Evolutionary conservation across 1,140 invertebrate species (phyloP).

Genomic region (Drosophila neocordata): DNA sequence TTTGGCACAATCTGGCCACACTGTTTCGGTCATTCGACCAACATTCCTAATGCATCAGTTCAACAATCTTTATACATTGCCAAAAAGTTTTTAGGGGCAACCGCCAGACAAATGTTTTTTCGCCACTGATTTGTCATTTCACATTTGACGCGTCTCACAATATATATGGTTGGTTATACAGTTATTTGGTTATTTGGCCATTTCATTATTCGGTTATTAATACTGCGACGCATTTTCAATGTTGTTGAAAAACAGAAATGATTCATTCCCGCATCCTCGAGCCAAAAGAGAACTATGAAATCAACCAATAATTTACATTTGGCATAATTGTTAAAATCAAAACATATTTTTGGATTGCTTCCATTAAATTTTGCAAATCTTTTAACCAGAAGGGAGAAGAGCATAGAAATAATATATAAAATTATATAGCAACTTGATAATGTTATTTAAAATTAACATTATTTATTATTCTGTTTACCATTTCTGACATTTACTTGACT

Average conservation of each 20-base stretch:
- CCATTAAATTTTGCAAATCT: too few species aligned
- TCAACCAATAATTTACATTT: background rate
- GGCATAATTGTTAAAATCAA: background rate
- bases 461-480: too few species aligned
- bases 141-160: slow-evolving; percentile 27
- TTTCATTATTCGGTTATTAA: slow-evolving; percentile 31
- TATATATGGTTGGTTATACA: background rate
- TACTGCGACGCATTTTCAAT: slow-evolving; percentile 53
- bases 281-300: slow-evolving; percentile 5
- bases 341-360: too few species aligned
- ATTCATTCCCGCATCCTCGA: slow-evolving; percentile 22
- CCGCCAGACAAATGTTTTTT: slow-evolving; percentile 48
- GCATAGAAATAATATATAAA: too few species aligned
- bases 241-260: slow-evolving; percentile 41
- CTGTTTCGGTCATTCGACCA: background rate
- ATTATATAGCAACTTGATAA: too few species aligned
- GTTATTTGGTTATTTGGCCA: background rate
- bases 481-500: too few species aligned
- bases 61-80: background rate
- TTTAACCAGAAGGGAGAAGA: too few species aligned
- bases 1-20: too few species aligned
- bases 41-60: slow-evolving; percentile 6
- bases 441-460: too few species aligned
- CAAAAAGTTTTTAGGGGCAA: background rate
- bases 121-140: slow-evolving; percentile 62